A percentile compares a stretch with the other conserved stretches of the same genome.
These are phyloP conservation scores for Hypocryptadius cinnamomeus DNA, from an alignment of 2,113 vertebrate genomes.

Conservation along the genomic window DNA sequence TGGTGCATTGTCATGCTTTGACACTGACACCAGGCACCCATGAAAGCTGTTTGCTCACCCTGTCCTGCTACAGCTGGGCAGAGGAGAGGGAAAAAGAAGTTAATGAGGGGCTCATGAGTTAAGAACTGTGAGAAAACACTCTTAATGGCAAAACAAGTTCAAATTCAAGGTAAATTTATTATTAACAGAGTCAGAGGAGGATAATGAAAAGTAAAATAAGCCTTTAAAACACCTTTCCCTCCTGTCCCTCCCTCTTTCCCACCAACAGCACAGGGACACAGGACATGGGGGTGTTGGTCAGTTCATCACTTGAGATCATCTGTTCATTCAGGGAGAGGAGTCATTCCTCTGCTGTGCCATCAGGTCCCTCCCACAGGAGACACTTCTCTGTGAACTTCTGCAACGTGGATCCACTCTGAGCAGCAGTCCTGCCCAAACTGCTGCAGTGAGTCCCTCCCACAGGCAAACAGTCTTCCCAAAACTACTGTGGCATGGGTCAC, in stretches of 20 bases:
- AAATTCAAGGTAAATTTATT: neutral
- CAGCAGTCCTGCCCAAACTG: too few species aligned
- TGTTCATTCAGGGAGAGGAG: neutral
- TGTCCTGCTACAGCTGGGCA: neutral
- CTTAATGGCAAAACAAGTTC: neutral
- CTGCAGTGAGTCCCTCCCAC: too few species aligned
- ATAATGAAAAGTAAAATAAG: neutral
- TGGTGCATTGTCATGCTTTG: neutral
- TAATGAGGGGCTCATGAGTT: neutral
- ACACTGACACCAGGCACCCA: neutral
- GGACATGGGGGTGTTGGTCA: neutral
- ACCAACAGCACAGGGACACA: neutral
- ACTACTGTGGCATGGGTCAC: too few species aligned
- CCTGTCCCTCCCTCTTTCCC: neutral
- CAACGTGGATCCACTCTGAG: neutral
- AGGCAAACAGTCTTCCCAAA: too few species aligned
- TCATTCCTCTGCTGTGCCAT: neutral
- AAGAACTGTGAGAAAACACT: neutral
- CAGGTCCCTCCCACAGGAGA: neutral
- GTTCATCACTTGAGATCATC: neutral
- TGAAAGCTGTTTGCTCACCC: neutral
- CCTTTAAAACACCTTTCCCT: neutral
- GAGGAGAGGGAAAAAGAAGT: neutral
- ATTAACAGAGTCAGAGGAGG: neutral
- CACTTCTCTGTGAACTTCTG: neutral